These are phyloP conservation scores for Trinorchestia longiramus DNA, from an alignment of 1,140 invertebrate genomes.

Conservation along the genomic window DNA sequence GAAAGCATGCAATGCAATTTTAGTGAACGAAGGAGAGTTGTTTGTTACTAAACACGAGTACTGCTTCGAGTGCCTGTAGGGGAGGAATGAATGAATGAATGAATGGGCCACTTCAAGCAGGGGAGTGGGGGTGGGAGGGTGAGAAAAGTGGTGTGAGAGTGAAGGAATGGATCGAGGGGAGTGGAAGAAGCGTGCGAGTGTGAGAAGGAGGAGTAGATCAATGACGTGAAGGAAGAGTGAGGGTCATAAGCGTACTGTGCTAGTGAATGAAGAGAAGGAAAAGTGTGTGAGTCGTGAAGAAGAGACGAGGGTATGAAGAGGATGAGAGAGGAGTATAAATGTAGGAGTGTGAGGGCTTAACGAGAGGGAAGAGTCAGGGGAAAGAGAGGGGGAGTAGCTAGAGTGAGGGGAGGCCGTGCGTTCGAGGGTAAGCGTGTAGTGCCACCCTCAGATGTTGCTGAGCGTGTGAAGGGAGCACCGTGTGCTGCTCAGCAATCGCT, in stretches of 20 bases:
- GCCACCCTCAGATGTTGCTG: conserved; percentile 33
- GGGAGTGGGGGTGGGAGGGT: background rate
- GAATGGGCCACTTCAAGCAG: background rate
- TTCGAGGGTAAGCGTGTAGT: conserved; percentile 5
- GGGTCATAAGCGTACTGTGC: background rate
- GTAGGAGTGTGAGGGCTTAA: background rate
- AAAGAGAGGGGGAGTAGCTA: background rate
- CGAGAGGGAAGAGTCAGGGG: background rate
- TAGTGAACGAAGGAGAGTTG: background rate
- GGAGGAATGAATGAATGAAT: no score
- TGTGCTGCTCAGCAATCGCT: background rate
- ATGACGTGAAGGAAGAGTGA: no score
- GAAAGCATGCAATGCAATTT: background rate
- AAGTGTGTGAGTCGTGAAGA: background rate
- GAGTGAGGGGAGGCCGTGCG: conserved; percentile 23
- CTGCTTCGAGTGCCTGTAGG: background rate
- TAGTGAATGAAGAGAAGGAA: background rate
- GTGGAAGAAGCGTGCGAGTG: background rate
- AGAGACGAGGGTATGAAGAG: no score
- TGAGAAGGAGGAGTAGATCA: no score
- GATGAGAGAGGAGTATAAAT: background rate
- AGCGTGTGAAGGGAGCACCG: background rate
- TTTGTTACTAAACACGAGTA: no score
- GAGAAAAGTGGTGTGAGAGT: background rate
- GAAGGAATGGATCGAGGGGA: background rate